phyloP scores from a whole-genome alignment of 1,140 invertebrate species.

The Ephestia elutella region DNA sequence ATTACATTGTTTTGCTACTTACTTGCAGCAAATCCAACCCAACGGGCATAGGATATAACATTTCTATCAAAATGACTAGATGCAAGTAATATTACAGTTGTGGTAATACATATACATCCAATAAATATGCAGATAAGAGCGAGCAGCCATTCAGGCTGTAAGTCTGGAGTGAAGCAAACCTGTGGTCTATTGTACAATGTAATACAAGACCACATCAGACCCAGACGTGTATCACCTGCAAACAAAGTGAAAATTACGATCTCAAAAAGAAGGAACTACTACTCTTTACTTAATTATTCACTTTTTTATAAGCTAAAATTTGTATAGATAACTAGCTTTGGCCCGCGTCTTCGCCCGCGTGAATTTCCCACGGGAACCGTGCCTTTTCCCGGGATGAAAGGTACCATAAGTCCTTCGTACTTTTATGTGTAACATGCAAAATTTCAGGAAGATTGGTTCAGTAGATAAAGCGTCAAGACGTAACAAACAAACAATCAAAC shows the following conservation, averaged over 20 bases:
- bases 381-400: too few species aligned
- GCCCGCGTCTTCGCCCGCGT: too few species aligned
- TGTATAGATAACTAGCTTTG: too few species aligned
- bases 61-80: conserved; percentile 93
- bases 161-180: conserved; percentile 89
- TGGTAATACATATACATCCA: conserved; percentile 94
- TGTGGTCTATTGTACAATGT: conserved; percentile 91
- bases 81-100: conserved; percentile 89
- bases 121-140: conserved; percentile 93
- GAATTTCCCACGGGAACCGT: too few species aligned
- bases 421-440: too few species aligned
- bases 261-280: too few species aligned
- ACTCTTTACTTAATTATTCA: neutral
- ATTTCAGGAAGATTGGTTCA: too few species aligned
- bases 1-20: conserved; percentile 51
- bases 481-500: too few species aligned
- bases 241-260: conserved; percentile 10
- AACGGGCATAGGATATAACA: conserved; percentile 92
- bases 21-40: conserved; percentile 97
- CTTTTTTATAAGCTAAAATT: too few species aligned
- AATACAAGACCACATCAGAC: conserved; percentile 95
- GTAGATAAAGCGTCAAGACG: too few species aligned
- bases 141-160: conserved; percentile 93
- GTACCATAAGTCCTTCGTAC: too few species aligned
- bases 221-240: conserved; percentile 89